Percentiles rank a stretch among this genome's conserved stretches.
Conservation (phyloP, 1,140 invertebrate species). For the Tetramorium simillimum region DNA sequence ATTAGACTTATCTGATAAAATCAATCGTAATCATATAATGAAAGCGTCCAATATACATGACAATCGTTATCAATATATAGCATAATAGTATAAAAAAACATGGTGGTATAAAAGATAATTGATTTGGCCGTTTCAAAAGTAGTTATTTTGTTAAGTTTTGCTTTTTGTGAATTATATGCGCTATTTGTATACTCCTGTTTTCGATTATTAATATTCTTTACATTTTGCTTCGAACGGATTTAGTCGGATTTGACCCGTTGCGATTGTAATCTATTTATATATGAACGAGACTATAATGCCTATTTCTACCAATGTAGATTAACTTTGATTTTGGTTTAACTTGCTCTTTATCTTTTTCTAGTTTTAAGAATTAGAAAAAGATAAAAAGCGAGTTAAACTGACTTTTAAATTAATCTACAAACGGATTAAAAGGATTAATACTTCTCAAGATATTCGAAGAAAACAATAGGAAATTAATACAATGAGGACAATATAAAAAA, state of each 20-base stretch:
- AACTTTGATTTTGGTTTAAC: too few relatives aligned
- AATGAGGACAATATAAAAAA: conserved; percentile 48
- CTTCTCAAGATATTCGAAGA: background rate
- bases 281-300: too few relatives aligned
- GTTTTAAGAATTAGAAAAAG: too few relatives aligned
- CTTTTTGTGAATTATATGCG: background rate
- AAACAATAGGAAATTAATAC: background rate
- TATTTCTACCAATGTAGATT: too few relatives aligned
- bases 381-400: too few relatives aligned
- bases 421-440: background rate
- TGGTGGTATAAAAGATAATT: too few relatives aligned
- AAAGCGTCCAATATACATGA: conserved; percentile 2
- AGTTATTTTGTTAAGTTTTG: background rate
- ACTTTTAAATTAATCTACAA: too few relatives aligned
- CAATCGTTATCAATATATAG: conserved; percentile 4
- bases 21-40: background rate
- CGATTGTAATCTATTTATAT: background rate
- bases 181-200: background rate
- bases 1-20: conserved; percentile 65
- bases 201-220: background rate
- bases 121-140: too few relatives aligned
- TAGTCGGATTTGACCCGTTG: background rate
- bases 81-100: background rate
- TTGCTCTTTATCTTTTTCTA: too few relatives aligned
- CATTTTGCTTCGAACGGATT: background rate